Base-by-base conservation (phyloP, 2,113 vertebrate genomes). In the Sinocyclocheilus rhinocerous region DNA sequence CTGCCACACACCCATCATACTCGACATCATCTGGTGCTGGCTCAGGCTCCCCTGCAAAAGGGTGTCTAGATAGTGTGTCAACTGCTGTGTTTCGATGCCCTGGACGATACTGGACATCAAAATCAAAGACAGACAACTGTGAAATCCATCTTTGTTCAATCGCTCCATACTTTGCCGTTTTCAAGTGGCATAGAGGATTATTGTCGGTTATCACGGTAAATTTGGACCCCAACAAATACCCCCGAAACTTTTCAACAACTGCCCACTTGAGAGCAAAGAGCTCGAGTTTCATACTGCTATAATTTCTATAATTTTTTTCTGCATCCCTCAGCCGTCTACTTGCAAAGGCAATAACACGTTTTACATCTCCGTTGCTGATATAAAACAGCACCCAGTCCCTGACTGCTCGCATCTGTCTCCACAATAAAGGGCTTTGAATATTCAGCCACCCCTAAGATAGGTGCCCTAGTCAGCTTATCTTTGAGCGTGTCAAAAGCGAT, bases 231-330 rank as follows among this genome's bases (percentile, higher is more conserved):
- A 88, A 55, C 16, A 88, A 20, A 13, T 88, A 84, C 24, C 85
- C 63, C 4, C 15, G 0, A 59, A 80, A 76, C 73, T 29, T 88
- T 13, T 86, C 52, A 6, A 20, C 4, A 39, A 72, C 20, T 1
- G 33, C 33, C 69, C 33, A 72, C 33, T 72, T 72, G 16, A 72
- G 33, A 72, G 33, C 33, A 36, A 20, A 16, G 33, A 72, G 69
- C 26, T 70, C 6, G 6, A 70, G 67, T 24, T 75, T 88, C 87
- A 79, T 86, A 26, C 48, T 88, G 42, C 65, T 81, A 22, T 84
- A 88, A 22, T 84, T 63, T 26, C 39, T 42, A 42, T 42, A 1
- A n/a, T 7, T 86, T 90, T 69, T 80, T 24, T 92, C 87, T 8
- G 84, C 63, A 10, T 69, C 67, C 39, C 39, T 42, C 0, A 42